A percentile compares a stretch with the other conserved stretches of the same genome.
Conservation (phyloP, 2,797 vertebrate genomes). For the Florisuga fusca region DNA sequence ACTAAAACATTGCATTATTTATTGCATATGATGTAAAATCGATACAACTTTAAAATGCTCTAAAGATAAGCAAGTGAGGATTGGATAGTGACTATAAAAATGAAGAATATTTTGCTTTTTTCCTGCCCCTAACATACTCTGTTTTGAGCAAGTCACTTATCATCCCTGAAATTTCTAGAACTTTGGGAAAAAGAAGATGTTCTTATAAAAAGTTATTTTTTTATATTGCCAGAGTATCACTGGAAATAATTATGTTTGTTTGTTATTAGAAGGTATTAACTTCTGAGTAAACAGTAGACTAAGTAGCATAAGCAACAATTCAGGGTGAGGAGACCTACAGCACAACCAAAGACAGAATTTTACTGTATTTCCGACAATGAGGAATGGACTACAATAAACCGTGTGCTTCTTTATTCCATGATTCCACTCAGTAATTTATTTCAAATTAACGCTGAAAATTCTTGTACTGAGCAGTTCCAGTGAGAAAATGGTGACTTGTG, state of each 20-base stretch:
- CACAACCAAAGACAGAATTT: background rate
- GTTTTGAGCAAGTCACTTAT: background rate
- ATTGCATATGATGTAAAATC: background rate
- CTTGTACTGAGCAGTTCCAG: background rate
- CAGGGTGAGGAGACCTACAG: background rate
- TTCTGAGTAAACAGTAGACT: background rate
- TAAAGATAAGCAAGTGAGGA: background rate
- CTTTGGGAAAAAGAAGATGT: background rate
- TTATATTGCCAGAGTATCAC: background rate
- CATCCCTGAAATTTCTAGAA: background rate
- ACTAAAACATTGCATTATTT: background rate
- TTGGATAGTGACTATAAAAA: background rate
- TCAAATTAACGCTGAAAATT: conserved; percentile 42
- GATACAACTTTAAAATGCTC: background rate
- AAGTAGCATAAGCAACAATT: background rate
- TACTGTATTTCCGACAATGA: background rate
- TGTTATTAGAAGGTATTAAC: background rate
- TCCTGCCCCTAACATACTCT: background rate
- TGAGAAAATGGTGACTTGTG: background rate
- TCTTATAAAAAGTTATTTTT: background rate
- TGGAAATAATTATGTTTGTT: background rate
- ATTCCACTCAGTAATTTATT: conserved; percentile 9
- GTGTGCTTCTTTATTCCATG: background rate
- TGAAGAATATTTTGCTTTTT: background rate
- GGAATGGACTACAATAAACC: background rate